Evolutionary conservation across 2,797 vertebrate species (phyloP).

Genomic region (Parotocinclus haroldoi): DNA sequence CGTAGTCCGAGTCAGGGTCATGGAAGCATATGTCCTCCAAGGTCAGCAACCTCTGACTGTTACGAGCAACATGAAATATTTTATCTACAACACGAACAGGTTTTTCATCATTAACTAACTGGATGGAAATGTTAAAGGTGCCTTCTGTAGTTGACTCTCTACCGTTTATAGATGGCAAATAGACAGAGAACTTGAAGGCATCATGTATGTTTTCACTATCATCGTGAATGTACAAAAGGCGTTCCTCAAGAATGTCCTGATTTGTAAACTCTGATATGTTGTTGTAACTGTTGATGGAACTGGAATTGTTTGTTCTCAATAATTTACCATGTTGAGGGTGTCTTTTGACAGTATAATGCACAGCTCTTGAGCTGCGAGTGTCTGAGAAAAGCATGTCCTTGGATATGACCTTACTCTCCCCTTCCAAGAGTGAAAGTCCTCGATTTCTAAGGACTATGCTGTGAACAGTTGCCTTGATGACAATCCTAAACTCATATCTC

Average conservation of each 20-base stretch:
- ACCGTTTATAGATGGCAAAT: constrained; percentile 43
- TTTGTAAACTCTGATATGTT: constrained; percentile 75
- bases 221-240: constrained; percentile 82
- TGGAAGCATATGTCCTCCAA: constrained; percentile 77
- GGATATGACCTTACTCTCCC: constrained; percentile 80
- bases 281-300: constrained; percentile 63
- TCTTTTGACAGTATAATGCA: constrained; percentile 72
- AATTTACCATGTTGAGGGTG: constrained; percentile 77
- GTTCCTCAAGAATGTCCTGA: constrained; percentile 71
- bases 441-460: constrained; percentile 71
- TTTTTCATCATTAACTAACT: constrained; percentile 85
- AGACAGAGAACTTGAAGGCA: constrained; percentile 72
- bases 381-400: constrained; percentile 74
- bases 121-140: constrained; percentile 76
- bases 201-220: constrained; percentile 82
- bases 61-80: constrained; percentile 77
- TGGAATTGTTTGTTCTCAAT: constrained; percentile 67
- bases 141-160: constrained; percentile 57
- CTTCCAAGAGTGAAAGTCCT: constrained; percentile 79
- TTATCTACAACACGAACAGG: constrained; percentile 81
- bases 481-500: constrained; percentile 73
- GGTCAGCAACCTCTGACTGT: constrained; percentile 79
- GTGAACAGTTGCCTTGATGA: constrained; percentile 70
- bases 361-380: constrained; percentile 61
- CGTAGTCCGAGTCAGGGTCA: constrained; percentile 86